Conservation (phyloP, 2,113 vertebrate genomes). For the Hemiprocne comata region DNA sequence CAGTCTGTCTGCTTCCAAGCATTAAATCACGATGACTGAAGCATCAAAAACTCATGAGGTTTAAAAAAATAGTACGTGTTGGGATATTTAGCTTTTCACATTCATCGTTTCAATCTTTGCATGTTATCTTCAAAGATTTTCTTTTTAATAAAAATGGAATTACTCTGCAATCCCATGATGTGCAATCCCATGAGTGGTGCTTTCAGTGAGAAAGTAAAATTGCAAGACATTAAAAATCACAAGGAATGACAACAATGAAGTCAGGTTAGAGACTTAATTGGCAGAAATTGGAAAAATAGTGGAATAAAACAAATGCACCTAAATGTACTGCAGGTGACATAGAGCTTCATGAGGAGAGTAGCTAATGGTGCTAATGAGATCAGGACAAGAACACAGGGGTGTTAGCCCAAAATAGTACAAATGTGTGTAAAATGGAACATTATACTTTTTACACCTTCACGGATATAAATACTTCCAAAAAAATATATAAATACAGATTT, state of each 20-base stretch:
- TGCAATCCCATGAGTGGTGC: background rate
- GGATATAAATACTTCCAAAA: background rate
- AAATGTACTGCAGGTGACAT: background rate
- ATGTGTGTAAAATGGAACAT: background rate
- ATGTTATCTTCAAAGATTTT: background rate
- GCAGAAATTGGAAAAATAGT: background rate
- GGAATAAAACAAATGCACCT: background rate
- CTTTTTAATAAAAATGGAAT: slow-evolving; percentile 22
- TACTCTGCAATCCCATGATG: background rate
- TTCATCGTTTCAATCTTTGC: background rate
- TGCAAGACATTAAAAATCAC: background rate
- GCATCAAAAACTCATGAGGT: background rate
- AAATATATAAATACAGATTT: background rate
- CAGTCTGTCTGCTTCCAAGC: background rate
- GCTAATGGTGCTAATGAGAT: background rate
- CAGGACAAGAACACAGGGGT: background rate
- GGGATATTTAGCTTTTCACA: background rate
- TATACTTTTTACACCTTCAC: background rate
- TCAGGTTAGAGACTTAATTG: background rate
- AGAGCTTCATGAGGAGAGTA: background rate
- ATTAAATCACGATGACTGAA: background rate
- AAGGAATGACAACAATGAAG: background rate
- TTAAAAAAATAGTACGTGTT: background rate
- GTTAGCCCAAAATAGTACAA: background rate
- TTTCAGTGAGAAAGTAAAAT: background rate